Evolutionary conservation across 1,140 invertebrate genomes (phyloP), one percentile per base, ranked within the genome.

Genomic region (Schlechtendalia chinensis): DNA sequence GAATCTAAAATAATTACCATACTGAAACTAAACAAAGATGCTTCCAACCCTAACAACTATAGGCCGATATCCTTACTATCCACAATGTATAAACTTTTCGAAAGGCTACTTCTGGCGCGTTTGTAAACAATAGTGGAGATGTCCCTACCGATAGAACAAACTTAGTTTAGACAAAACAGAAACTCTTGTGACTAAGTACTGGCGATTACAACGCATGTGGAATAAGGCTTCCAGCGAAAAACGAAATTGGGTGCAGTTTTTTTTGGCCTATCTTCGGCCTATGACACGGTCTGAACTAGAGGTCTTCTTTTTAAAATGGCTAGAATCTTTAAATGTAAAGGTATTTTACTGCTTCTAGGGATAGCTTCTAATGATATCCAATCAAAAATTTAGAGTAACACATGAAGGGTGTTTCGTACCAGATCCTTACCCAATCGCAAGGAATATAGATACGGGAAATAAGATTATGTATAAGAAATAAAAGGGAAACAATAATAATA

Each of bases 1-100:
- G n/a, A 58, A 22, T 22, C 54, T 58, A 58, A 58, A 58, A 8
- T 22, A 22, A 22, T 22, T 58, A 3, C 53, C 16, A 54, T 58
- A 58, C 54, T 58, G 54, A 58, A 58, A 58, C 54, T n/a, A 58
- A 5, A 58, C 54, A 58, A 58, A 58, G 54, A 58, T 10, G 54
- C 54, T 22, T 58, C 54, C 54, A 8, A 58, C 54, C n/a, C n/a
- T n/a, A n/a, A n/a, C n/a, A n/a, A n/a, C n/a, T n/a, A n/a, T n/a
- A n/a, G n/a, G n/a, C n/a, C 54, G n/a, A 56, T 56, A 56, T 56
- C 53, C 53, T 56, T 56, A 56, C 19, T 56, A 19, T 56, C 53
- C 8, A 56, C 53, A 19, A 56, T n/a, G 53, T 56, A 56, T 56
- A 56, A 56, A 56, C 53, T 56, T 8, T 56, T 56, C 19, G 53